Evolutionary conservation across 2,797 vertebrate genomes (phyloP), one percentile per base, ranked within the genome.

Genomic region (Capromys pilorides): DNA sequence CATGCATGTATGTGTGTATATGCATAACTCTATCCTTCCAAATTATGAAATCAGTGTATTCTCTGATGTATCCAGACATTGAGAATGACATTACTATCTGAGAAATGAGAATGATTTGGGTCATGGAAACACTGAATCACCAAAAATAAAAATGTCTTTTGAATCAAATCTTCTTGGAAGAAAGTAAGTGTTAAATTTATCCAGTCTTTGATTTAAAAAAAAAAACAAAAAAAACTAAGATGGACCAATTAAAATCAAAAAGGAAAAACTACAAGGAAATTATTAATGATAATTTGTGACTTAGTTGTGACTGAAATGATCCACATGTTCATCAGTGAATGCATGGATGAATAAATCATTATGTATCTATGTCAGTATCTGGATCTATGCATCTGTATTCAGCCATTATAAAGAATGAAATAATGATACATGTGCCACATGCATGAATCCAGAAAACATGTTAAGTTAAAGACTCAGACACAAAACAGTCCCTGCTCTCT

Each of bases 221-320:
- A n/a, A n/a, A n/a, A n/a, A 45, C 4, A 45, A 45, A 45, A 4
- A 26, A 85, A 90, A 77, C 33, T 31, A 90, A 90, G 22, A 54
- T 18, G 92, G 31, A 33, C 8, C 26, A 88, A 75, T 87, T 88
- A 81, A 78, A 94, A 73, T n/a, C 21, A 81, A 66, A 89, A 94
- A 82, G 5, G 33, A 83, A 54, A 67, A 89, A 33, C 49, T 14
- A 64, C 1, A 26, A 12, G 59, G 71, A 91, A 94, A 71, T 64
- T 69, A 88, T 51, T 86, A 83, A 26, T 67, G 36, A 61, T 39
- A 28, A 71, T 51, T 51, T 6, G 14, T 86, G 51, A 31, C 66
- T 75, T 71, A 39, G 59, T 89, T 93, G 28, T 75, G 86, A 16
- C n/a, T 90, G 8, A 19, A 31, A 81, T 19, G 90, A 45, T 77